Conservation (phyloP, 2,113 vertebrate genomes). For the Paramormyrops kingsleyae region DNA sequence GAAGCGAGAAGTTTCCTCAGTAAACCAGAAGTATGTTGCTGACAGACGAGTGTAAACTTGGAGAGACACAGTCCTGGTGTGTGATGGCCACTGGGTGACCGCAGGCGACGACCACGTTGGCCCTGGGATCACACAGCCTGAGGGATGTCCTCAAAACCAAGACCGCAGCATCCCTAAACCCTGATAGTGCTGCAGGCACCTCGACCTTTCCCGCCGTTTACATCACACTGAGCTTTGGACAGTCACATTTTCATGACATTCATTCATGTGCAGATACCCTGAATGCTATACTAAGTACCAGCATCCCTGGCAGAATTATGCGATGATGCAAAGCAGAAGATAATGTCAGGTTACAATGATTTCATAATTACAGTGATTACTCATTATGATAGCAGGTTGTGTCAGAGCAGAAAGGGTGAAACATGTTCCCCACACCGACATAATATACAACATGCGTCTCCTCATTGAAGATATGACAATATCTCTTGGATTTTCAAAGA, state of each 20-base stretch:
- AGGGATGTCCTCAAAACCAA: not conserved
- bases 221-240: not conserved
- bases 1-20: conserved; percentile 3
- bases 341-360: not conserved
- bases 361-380: not conserved
- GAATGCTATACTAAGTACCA: not conserved
- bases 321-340: not conserved
- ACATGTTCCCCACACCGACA: not conserved
- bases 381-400: not conserved
- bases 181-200: not conserved
- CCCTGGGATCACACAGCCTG: not conserved
- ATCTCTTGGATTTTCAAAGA: not conserved
- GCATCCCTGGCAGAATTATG: not conserved
- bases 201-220: not conserved
- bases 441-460: not conserved
- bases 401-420: not conserved
- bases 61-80: not conserved
- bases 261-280: not conserved
- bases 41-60: not conserved
- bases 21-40: not conserved
- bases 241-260: not conserved
- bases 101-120: not conserved
- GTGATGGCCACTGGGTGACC: not conserved
- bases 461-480: not conserved
- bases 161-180: not conserved